These are phyloP conservation scores for Macquaria ambigua DNA, from an alignment of 2,113 vertebrate genomes.

Conservation along the genomic window DNA sequence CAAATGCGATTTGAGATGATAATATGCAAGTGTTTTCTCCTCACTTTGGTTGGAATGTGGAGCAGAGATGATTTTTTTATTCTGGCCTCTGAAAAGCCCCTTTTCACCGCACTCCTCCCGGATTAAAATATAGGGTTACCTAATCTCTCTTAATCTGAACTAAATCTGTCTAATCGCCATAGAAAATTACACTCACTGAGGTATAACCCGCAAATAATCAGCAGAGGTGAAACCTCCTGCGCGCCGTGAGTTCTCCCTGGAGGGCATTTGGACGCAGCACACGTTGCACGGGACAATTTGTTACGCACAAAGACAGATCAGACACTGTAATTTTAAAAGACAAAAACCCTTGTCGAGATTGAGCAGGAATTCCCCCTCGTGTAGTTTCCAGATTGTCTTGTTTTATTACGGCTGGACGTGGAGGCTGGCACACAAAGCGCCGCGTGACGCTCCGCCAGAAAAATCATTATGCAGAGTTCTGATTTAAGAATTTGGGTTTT, in stretches of 20 bases:
- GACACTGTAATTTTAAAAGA: neutral
- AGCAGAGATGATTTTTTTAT: slow-evolving; percentile 10
- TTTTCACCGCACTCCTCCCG: slow-evolving; percentile 61
- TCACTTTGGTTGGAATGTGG: slow-evolving; percentile 17
- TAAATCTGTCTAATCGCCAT: slow-evolving; percentile 79
- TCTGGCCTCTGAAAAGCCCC: slow-evolving; percentile 51
- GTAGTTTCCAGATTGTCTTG: slow-evolving; percentile 9
- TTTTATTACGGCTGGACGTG: slow-evolving; percentile 25
- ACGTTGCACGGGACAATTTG: slow-evolving; percentile 47
- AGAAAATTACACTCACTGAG: slow-evolving; percentile 73
- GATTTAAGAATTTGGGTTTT: slow-evolving; percentile 51
- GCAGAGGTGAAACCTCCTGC: slow-evolving; percentile 64
- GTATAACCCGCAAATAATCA: slow-evolving; percentile 68
- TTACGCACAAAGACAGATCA: slow-evolving; percentile 42
- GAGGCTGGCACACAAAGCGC: slow-evolving; percentile 57
- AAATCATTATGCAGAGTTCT: slow-evolving; percentile 64
- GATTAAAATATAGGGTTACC: slow-evolving; percentile 80
- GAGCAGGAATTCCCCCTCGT: slow-evolving; percentile 33
- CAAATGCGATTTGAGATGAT: slow-evolving; percentile 38
- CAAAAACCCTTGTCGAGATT: slow-evolving; percentile 8
- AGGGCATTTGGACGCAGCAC: slow-evolving; percentile 59
- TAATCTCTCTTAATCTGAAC: slow-evolving; percentile 81
- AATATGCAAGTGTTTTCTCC: slow-evolving; percentile 33
- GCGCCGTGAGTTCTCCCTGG: slow-evolving; percentile 50
- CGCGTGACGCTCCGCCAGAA: slow-evolving; percentile 47